Evolutionary conservation across 2,113 vertebrate species (phyloP).

Genomic region (Forbesichthys agassizii): DNA sequence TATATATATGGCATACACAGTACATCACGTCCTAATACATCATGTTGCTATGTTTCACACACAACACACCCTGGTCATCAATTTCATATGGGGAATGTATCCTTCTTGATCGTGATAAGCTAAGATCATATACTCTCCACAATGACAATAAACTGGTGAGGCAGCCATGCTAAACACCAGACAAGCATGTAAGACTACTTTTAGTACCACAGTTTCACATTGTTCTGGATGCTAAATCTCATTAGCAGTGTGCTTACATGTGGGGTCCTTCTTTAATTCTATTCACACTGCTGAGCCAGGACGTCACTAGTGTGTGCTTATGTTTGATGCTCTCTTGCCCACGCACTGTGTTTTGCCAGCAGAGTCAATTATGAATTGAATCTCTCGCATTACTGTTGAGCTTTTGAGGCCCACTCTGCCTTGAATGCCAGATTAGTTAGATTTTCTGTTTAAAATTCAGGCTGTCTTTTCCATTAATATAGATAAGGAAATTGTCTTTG

Average conservation of each 20-base stretch:
- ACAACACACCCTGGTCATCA: no score
- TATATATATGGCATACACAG: no score
- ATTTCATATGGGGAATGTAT: no score
- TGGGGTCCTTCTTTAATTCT: neutral
- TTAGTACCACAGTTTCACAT: no score
- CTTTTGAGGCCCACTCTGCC: neutral
- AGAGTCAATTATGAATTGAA: neutral
- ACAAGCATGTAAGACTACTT: no score
- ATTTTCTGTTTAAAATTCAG: neutral
- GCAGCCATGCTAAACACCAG: no score
- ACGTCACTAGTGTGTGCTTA: neutral
- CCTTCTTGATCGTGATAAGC: no score
- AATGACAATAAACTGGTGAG: no score
- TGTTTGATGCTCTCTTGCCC: neutral
- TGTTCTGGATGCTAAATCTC: neutral
- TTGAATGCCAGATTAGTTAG: neutral
- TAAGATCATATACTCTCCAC: no score
- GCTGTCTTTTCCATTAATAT: neutral
- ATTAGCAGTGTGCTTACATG: neutral
- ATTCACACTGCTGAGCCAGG: neutral
- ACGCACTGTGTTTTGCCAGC: neutral
- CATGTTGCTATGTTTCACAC: no score
- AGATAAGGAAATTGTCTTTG: neutral
- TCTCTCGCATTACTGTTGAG: neutral
- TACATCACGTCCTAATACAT: no score